Conservation (phyloP, 2,113 vertebrate species). For the Lipophrys pholis region DNA sequence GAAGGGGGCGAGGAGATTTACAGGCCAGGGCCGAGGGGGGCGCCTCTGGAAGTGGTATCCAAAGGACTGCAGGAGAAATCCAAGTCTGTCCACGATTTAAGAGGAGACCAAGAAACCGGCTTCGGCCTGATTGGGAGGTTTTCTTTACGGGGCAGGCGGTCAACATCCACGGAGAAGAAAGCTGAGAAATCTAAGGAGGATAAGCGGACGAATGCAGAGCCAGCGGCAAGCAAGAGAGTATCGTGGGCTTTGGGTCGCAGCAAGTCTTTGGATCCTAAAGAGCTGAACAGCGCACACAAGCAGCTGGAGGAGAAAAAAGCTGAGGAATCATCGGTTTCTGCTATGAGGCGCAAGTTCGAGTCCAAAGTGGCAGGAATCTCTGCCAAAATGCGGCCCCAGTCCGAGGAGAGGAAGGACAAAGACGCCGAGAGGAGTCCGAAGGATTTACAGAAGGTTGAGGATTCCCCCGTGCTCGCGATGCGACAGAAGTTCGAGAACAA, state of each 20-base stretch:
- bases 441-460: constrained; percentile 63
- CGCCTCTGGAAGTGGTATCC: constrained; percentile 88
- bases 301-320: constrained; percentile 48
- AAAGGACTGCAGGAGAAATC: constrained; percentile 83
- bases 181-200: constrained; percentile 67
- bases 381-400: constrained; percentile 84
- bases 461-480: constrained; percentile 87
- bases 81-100: constrained; percentile 92
- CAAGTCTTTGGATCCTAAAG: constrained; percentile 80
- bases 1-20: constrained; percentile 91
- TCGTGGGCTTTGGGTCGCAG: constrained; percentile 85
- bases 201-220: constrained; percentile 71
- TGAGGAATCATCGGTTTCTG: constrained; percentile 84
- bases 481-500: constrained; percentile 89
- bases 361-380: constrained; percentile 89
- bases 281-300: constrained; percentile 33
- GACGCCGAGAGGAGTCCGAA: constrained; percentile 62
- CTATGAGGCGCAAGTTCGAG: constrained; percentile 89
- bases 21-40: constrained; percentile 87
- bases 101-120: constrained; percentile 83
- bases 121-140: constrained; percentile 89
- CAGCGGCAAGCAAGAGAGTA: constrained; percentile 70
- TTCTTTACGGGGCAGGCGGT: constrained; percentile 84
- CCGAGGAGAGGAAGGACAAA: constrained; percentile 83
- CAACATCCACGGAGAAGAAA: constrained; percentile 79